Conservation (phyloP, 2,888 invertebrate species). For the Agonopterix subpropinquella region DNA sequence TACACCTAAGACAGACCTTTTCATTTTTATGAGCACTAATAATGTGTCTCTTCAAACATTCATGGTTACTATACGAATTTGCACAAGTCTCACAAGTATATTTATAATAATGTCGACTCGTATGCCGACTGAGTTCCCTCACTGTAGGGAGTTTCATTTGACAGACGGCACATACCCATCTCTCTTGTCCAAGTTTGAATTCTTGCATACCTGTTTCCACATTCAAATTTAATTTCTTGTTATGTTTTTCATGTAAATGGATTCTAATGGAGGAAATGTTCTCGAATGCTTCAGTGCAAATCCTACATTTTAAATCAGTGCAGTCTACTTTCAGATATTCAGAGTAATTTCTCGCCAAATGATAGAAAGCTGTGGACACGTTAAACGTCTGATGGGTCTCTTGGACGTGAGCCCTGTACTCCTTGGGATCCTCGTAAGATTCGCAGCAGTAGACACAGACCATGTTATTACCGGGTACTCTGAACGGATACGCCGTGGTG, state of each 20-base stretch:
- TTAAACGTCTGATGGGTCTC: constrained; percentile 49
- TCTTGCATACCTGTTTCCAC: constrained; percentile 50
- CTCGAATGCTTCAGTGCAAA: constrained; percentile 36
- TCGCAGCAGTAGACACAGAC: constrained; percentile 65
- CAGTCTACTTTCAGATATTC: constrained; percentile 58
- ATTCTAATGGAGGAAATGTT: constrained; percentile 38
- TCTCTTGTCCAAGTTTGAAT: constrained; percentile 48
- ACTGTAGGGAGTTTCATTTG: constrained; percentile 38
- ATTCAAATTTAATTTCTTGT: constrained; percentile 34
- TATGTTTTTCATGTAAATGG: constrained; percentile 43
- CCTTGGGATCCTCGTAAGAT: constrained; percentile 40
- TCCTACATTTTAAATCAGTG: constrained; percentile 48
- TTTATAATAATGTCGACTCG: constrained; percentile 51
- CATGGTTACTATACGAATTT: constrained; percentile 53
- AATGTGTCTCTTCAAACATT: constrained; percentile 48
- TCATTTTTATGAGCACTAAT: not conserved
- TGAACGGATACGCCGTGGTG: constrained; percentile 66
- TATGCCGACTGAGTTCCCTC: constrained; percentile 53
- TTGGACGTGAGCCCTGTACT: constrained; percentile 54
- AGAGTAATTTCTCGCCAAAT: constrained; percentile 49
- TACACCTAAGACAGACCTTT: not conserved
- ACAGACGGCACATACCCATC: constrained; percentile 47
- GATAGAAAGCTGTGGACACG: constrained; percentile 46
- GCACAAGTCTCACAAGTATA: constrained; percentile 62
- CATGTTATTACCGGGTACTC: constrained; percentile 55